These are phyloP conservation scores for Spea multiplicata DNA, from an alignment of 2,113 vertebrate genomes.

Conservation along the genomic window DNA sequence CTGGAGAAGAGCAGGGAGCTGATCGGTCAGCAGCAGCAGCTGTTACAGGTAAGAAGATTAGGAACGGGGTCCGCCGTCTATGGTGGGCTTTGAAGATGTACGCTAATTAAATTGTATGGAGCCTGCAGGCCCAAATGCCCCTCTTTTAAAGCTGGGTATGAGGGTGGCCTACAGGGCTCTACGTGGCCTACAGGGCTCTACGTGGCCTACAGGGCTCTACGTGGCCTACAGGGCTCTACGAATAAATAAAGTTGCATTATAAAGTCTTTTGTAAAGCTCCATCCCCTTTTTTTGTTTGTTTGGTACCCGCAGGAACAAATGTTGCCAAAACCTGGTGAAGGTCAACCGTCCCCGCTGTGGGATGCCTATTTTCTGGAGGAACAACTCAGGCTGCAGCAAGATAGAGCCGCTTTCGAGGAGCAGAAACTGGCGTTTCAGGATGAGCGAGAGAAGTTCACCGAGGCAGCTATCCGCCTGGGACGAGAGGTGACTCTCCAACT, in stretches of 20 bases:
- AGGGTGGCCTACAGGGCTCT: no score
- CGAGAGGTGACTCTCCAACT: slow-evolving; percentile 59
- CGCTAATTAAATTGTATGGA: no score
- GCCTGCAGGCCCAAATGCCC: no score
- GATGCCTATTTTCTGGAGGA: slow-evolving; percentile 73
- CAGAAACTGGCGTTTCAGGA: slow-evolving; percentile 67
- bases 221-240: no score
- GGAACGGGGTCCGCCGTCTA: background rate
- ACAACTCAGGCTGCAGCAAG: slow-evolving; percentile 65
- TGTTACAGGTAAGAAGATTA: slow-evolving; percentile 64
- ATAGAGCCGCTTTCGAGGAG: slow-evolving; percentile 57
- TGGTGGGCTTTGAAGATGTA: background rate
- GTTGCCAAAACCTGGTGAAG: slow-evolving; percentile 24
- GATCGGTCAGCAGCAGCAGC: slow-evolving; percentile 63
- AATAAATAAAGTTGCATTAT: no score
- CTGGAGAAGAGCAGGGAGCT: slow-evolving; percentile 58
- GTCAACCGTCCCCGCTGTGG: slow-evolving; percentile 53
- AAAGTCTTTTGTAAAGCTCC: no score
- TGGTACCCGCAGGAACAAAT: slow-evolving; percentile 57
- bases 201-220: no score
- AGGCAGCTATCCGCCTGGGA: slow-evolving; percentile 73
- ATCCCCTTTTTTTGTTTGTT: no score
- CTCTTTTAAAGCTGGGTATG: no score
- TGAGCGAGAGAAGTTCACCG: slow-evolving; percentile 70
- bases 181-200: no score